Conservation (phyloP, 2,797 vertebrate species). For the Naso thynnoides region DNA sequence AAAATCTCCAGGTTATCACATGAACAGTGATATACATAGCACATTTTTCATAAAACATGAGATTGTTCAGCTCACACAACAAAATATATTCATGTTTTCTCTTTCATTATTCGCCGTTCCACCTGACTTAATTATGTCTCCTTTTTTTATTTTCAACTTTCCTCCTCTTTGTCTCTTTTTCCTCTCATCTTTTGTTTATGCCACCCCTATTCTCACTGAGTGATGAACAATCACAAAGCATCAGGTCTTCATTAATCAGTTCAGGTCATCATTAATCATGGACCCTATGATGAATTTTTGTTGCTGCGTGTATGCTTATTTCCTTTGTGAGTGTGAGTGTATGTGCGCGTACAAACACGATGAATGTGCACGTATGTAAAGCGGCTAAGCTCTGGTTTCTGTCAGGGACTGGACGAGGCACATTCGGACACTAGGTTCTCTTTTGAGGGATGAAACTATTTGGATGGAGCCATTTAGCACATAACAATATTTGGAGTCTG, state of each 20-base stretch:
- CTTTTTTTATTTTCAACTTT: slow-evolving; percentile 5
- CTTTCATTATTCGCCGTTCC: slow-evolving; percentile 16
- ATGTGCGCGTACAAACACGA: neutral
- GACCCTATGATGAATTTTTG: slow-evolving; percentile 19
- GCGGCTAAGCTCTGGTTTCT: slow-evolving; percentile 14
- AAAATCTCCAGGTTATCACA: slow-evolving; percentile 1
- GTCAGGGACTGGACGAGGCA: slow-evolving; percentile 30
- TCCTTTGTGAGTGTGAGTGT: neutral
- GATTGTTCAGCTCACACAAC: slow-evolving; percentile 6
- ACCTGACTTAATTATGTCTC: neutral
- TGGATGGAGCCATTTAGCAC: slow-evolving; percentile 44
- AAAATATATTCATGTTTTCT: neutral
- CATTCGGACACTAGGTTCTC: slow-evolving; percentile 24
- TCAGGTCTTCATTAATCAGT: neutral
- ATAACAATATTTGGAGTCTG: slow-evolving; percentile 49
- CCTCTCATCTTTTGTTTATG: neutral
- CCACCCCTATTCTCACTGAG: slow-evolving; percentile 20
- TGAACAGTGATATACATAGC: neutral
- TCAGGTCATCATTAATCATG: slow-evolving; percentile 42
- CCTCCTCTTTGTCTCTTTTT: neutral
- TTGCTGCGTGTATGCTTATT: neutral
- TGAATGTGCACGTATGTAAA: slow-evolving; percentile 12
- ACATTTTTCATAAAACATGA: slow-evolving; percentile 12
- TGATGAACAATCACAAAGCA: slow-evolving; percentile 49
- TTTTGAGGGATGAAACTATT: slow-evolving; percentile 51